These are phyloP conservation scores for Trichechus manatus DNA, from an alignment of 2,113 vertebrate genomes.

Conservation along the genomic window DNA sequence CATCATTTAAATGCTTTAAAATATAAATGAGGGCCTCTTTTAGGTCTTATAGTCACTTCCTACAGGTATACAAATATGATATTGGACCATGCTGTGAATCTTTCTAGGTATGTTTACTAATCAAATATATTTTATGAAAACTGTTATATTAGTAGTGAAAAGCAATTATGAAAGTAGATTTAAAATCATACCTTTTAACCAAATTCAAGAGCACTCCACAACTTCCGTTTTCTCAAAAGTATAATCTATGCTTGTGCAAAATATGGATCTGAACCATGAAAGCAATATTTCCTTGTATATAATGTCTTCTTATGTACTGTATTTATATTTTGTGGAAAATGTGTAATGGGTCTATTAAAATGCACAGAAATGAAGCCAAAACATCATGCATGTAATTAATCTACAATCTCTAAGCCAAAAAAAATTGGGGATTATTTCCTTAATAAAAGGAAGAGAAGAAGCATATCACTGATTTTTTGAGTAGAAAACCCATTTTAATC, in stretches of 20 bases:
- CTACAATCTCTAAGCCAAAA: slow-evolving; percentile 65
- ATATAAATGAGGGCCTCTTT: not conserved
- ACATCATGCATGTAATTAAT: slow-evolving; percentile 78
- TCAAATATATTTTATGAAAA: not conserved
- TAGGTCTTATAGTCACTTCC: not conserved
- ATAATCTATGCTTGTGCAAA: slow-evolving; percentile 31
- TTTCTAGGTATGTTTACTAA: not conserved
- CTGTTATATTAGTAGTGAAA: not conserved
- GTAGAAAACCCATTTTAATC: slow-evolving; percentile 78
- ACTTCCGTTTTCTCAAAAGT: slow-evolving; percentile 24
- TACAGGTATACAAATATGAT: not conserved
- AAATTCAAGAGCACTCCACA: not conserved
- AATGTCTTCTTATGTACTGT: slow-evolving; percentile 55
- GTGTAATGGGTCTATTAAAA: slow-evolving; percentile 70
- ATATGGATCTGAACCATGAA: slow-evolving; percentile 20
- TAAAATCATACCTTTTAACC: slow-evolving; percentile 12
- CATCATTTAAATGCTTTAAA: not conserved
- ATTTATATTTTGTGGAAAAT: slow-evolving; percentile 69
- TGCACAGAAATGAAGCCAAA: slow-evolving; percentile 74
- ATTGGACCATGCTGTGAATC: not conserved
- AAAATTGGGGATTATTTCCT: slow-evolving; percentile 55
- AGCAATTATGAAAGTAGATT: slow-evolving; percentile 4
- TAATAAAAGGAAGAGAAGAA: slow-evolving; percentile 66
- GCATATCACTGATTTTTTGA: slow-evolving; percentile 74
- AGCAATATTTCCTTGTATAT: not conserved